Evolutionary conservation across 2,797 vertebrate genomes (phyloP), one percentile per base, ranked within the genome.

Genomic region (Podarcis siculus): DNA sequence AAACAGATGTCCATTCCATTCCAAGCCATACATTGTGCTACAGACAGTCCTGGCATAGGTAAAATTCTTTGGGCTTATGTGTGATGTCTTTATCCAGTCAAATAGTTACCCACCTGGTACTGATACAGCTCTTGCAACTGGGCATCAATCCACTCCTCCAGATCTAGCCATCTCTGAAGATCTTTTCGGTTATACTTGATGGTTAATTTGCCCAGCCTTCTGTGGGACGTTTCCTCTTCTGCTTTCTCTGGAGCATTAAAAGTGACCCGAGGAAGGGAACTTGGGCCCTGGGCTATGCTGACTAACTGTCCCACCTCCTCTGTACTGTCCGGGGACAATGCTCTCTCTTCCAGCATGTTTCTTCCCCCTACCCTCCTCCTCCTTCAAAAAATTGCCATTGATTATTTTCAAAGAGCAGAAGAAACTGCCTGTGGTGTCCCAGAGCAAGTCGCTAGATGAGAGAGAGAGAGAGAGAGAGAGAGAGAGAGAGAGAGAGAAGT

Each of bases 181-280:
- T 99, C 98, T 89, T 98, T 98, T 90, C 97, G 97, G 96, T 99
- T 98, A 92, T 99, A 99, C 93, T 99, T 99, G 82, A 99, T 98
- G 1, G 99, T 99, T 95, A 99, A 95, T 95, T 99, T 98, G 91
- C 98, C 98, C 93, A 98, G 96, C 95, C 98, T 99, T 94, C 97
- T 98, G 87, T 98, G 97, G 0, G 97, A 93, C 2, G 97, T 97
- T 94, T 98, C 97, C 90, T 98, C 97, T 15, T 95, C 95, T 9
- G 92, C 89, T 92, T 98, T 98, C 94, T 97, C 97, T 35, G 95
- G 89, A 0, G 96, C 95, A 96, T 98, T 97, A 94, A 99, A 98
- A 96, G 98, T 98, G 96, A 99, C 98, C 93, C 98, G 97, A 92
- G 98, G 97, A 96, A 98, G 97, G n/a, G 97, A 76, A 82, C 97